Evolutionary conservation across 2,113 vertebrate species (phyloP), one percentile per base, ranked within the genome.

Genomic region (Symphodus melops): DNA sequence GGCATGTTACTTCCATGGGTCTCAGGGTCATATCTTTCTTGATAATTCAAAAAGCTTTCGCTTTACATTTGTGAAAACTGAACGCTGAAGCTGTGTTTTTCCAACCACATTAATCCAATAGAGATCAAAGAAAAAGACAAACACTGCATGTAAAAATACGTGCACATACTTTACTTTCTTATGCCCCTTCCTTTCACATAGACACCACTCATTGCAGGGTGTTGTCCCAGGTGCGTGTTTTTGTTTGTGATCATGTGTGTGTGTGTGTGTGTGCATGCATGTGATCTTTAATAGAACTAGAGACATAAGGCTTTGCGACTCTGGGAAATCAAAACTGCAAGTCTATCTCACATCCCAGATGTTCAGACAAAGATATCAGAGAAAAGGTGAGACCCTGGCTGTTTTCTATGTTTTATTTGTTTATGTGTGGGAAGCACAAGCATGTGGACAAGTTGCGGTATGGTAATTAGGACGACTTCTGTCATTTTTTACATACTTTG

Each of bases 21-120:
- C 62, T 44, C 9, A 77, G 62, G 42, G n/a, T 44, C 23, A 17
- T 42, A 44, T 76, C 17, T 62, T 48, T 8, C 25, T 51, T 70
- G 66, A 61, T 75, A 54, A 71, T 44, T 52, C 46, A 81, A 65
- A 20, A 14, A 57, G 52, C 63, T 56, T 71, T 65, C 42, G 61
- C 20, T 70, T 76, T 52, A 76, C 49, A 17, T 79, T 73, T 72
- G 53, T 48, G 23, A 51, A 68, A 54, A 33, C 70, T 49, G 44
- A 51, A 68, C 44, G 33, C 70, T 49, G 44, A 68, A 52, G 39
- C 39, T 61, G 16, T 33, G 36, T 53, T 64, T 69, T n/a, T 48
- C 20, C 14, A 51, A 25, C 10, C 52, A 20, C 44, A 20, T 12
- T 52, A n/a, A 52, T 65, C 41, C 36, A 49, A 52, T 28, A 5